phyloP scores from a whole-genome alignment of 2,888 invertebrate genomes.

The Azorinus chamasolen region DNA sequence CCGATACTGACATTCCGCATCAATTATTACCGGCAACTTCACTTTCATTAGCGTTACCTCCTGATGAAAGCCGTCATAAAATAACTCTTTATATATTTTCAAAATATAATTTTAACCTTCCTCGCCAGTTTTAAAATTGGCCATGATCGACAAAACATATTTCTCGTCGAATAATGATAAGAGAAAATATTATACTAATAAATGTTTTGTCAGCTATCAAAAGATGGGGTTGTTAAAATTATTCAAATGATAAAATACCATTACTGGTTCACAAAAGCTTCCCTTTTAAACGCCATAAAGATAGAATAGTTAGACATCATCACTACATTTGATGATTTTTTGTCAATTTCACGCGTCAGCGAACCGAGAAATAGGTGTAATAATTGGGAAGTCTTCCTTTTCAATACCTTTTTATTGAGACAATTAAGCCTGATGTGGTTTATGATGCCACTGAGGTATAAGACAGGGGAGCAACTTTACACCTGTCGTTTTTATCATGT shows the following conservation, averaged over 20 bases:
- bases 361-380: conserved; percentile 44
- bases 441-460: no score
- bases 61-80: no score
- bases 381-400: conserved; percentile 31
- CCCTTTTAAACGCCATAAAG: conserved; percentile 46
- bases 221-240: conserved; percentile 44
- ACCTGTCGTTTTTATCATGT: no score
- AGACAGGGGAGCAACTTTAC: no score
- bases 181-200: conserved; percentile 44
- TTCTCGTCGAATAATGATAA: background rate
- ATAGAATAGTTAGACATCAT: conserved; percentile 1
- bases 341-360: conserved; percentile 50
- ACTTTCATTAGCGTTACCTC: no score
- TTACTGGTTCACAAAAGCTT: conserved; percentile 53
- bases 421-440: no score
- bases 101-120: no score
- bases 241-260: conserved; percentile 61
- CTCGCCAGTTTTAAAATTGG: no score
- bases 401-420: conserved; percentile 25
- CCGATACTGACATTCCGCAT: no score
- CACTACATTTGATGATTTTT: conserved; percentile 41
- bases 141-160: no score
- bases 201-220: conserved; percentile 52
- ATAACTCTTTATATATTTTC: no score
- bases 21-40: no score